phyloP scores from a whole-genome alignment of 2,888 invertebrate genomes.

The Mechanitis mazaeus region DNA sequence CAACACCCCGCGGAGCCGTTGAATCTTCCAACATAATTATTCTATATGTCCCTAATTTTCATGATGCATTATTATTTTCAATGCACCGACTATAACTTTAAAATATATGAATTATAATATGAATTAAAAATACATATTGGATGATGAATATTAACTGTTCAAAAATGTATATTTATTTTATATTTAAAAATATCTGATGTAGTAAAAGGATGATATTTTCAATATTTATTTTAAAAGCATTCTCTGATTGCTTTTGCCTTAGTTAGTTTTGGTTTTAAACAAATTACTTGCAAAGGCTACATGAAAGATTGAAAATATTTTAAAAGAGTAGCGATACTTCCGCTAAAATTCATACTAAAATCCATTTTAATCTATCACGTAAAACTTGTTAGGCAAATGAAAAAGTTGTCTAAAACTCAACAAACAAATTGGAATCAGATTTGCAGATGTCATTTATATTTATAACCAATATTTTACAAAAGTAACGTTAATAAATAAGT shows the following conservation, averaged over 20 bases:
- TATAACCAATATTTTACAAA: too few species aligned
- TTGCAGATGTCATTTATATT: too few species aligned
- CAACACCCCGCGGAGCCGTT: slow-evolving; percentile 17
- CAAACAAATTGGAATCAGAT: slow-evolving; percentile 8
- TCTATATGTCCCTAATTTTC: slow-evolving; percentile 18
- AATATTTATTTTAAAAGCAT: too few species aligned
- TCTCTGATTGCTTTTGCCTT: neutral
- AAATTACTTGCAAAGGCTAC: neutral
- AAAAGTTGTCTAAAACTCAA: slow-evolving; percentile 19
- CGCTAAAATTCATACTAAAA: slow-evolving; percentile 21
- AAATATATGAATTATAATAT: too few species aligned
- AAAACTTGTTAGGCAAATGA: slow-evolving; percentile 24
- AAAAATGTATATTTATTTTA: too few species aligned
- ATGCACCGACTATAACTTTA: neutral
- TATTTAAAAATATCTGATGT: too few species aligned
- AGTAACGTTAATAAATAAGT: too few species aligned
- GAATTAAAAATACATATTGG: too few species aligned
- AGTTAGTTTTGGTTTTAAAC: slow-evolving; percentile 1
- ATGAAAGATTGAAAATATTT: slow-evolving; percentile 14
- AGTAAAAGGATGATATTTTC: too few species aligned
- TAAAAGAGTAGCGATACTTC: slow-evolving; percentile 16
- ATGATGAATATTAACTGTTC: too few species aligned
- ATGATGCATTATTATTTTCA: neutral
- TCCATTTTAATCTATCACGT: slow-evolving; percentile 28
- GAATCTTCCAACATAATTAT: slow-evolving; percentile 16